Evolutionary conservation across 2,797 vertebrate genomes (phyloP).

Genomic region (Merluccius polli): DNA sequence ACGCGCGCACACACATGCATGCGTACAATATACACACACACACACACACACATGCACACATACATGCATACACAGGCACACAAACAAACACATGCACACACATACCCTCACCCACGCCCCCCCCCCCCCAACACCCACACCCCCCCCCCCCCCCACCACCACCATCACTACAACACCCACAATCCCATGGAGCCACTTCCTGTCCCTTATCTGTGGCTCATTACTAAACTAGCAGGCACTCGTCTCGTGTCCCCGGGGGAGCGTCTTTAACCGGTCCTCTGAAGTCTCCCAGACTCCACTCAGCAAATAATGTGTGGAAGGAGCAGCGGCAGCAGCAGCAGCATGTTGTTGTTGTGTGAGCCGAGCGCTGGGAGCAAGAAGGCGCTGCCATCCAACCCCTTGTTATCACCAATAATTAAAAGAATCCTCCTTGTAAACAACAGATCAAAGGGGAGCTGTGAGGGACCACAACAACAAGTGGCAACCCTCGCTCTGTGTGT

Average conservation of each 20-base stretch:
- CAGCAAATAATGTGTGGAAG: not conserved
- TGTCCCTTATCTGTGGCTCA: not conserved
- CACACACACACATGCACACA: not conserved
- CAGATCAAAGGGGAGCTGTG: not conserved
- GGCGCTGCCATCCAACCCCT: not conserved
- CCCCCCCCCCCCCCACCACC: too few relatives aligned
- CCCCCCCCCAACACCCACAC: too few relatives aligned
- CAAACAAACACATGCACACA: not conserved
- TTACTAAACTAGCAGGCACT: not conserved
- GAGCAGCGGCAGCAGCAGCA: not conserved
- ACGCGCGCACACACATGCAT: not conserved
- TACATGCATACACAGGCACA: not conserved
- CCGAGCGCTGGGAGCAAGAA: too few relatives aligned
- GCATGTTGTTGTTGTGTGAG: too few relatives aligned
- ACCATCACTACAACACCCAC: not conserved
- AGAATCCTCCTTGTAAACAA: slow-evolving; percentile 22
- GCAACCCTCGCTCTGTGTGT: not conserved
- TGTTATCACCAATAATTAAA: slow-evolving; percentile 28
- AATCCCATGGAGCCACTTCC: not conserved
- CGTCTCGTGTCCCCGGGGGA: not conserved
- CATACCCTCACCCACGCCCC: not conserved
- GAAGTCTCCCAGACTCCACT: not conserved
- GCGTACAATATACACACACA: too few relatives aligned
- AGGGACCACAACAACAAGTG: too few relatives aligned
- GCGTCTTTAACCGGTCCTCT: not conserved